Evolutionary conservation across 2,797 vertebrate species (phyloP).

Genomic region (Cuculus canorus): DNA sequence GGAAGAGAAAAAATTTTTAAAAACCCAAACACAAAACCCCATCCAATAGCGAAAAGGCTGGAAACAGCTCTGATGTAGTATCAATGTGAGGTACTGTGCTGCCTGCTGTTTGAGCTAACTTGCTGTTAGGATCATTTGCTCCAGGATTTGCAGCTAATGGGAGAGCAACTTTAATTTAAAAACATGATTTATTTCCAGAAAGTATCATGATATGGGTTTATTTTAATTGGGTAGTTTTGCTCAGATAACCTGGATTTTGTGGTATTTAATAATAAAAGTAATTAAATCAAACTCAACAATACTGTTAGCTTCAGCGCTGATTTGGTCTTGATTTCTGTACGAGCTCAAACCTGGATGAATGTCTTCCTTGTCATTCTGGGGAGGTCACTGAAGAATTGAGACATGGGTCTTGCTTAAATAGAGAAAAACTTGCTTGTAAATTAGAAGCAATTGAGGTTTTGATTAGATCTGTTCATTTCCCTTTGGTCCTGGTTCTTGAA

Average conservation of each 20-base stretch:
- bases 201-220: neutral
- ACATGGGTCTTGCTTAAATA: neutral
- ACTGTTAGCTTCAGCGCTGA: neutral
- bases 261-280: neutral
- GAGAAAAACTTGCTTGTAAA: conserved; percentile 21
- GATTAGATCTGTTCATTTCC: conserved; percentile 39
- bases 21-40: neutral
- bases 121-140: conserved; percentile 7
- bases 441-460: conserved; percentile 40
- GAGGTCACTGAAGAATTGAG: neutral
- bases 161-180: neutral
- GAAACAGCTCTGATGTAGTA: neutral
- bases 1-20: neutral
- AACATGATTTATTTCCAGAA: neutral
- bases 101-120: conserved; percentile 32
- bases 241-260: neutral
- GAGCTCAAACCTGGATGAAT: neutral
- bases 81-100: neutral
- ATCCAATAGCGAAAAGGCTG: neutral
- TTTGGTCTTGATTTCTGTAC: neutral
- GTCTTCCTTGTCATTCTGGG: neutral
- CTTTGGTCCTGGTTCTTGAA: conserved; percentile 25
- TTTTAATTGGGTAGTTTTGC: neutral
- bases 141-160: neutral
- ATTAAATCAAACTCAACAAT: neutral